These are phyloP conservation scores for Sesia bembeciformis DNA, from an alignment of 2,888 invertebrate genomes.

Conservation along the genomic window DNA sequence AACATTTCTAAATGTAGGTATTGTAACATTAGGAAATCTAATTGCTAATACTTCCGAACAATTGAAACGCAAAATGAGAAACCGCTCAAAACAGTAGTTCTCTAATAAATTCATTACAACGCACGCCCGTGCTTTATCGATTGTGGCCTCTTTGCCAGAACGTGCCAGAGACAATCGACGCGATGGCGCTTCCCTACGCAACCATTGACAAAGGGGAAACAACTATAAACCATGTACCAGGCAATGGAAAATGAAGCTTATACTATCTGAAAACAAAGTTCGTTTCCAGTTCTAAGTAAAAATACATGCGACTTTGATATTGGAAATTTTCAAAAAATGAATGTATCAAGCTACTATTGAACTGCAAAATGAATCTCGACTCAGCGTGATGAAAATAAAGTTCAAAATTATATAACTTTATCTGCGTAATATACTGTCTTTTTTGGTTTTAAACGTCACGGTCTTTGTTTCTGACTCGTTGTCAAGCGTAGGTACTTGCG, in stretches of 20 bases:
- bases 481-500: conserved; percentile 65
- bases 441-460: conserved; percentile 40
- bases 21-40: too few relatives aligned
- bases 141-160: conserved; percentile 69
- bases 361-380: conserved; percentile 17
- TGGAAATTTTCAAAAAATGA: conserved; percentile 39
- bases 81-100: conserved; percentile 23
- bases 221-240: conserved; percentile 6
- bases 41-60: too few relatives aligned
- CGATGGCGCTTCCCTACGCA: conserved; percentile 70
- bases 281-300: conserved; percentile 9
- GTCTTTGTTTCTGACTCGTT: conserved; percentile 71
- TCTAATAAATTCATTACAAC: conserved; percentile 72
- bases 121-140: conserved; percentile 72
- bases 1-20: too few relatives aligned
- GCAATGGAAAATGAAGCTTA: conserved; percentile 11
- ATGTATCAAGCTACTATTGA: conserved; percentile 40
- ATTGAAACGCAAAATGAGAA: not conserved
- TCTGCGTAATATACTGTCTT: conserved; percentile 33
- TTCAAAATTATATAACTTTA: conserved; percentile 4
- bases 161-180: conserved; percentile 71
- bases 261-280: conserved; percentile 7
- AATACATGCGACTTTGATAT: conserved; percentile 19
- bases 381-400: conserved; percentile 22
- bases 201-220: conserved; percentile 22